phyloP scores from a whole-genome alignment of 2,113 vertebrate species.

The Lepidothrix coronata region DNA sequence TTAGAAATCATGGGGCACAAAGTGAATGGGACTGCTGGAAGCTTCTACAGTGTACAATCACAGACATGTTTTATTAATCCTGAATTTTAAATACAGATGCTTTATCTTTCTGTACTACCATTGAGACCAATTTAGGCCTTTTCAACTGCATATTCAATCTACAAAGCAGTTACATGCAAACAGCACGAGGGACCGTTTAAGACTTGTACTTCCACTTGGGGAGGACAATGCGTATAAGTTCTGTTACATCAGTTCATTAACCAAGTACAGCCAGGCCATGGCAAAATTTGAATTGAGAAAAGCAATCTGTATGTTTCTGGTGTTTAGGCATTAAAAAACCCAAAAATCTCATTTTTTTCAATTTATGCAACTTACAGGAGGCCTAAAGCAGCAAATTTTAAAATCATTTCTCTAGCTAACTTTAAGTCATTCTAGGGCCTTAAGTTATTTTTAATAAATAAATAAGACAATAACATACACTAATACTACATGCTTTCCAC shows the following conservation, averaged over 20 bases:
- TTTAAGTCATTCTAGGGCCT: background rate
- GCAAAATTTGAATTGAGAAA: background rate
- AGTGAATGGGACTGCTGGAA: background rate
- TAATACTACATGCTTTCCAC: background rate
- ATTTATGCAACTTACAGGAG: background rate
- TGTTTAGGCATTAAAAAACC: background rate
- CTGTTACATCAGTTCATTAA: background rate
- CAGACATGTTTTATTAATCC: background rate
- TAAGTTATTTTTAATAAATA: background rate
- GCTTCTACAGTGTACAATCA: background rate
- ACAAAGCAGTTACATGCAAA: background rate
- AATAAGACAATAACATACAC: background rate
- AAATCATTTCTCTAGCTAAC: background rate
- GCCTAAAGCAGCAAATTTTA: background rate
- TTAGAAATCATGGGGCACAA: background rate
- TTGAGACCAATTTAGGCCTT: background rate
- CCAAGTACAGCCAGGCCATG: background rate
- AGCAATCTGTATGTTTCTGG: background rate
- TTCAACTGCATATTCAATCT: background rate
- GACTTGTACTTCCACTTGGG: background rate
- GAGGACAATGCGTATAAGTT: background rate
- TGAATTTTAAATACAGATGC: background rate
- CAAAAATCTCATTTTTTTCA: background rate
- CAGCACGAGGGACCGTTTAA: background rate
- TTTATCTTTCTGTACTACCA: background rate